Percentiles rank a stretch among this genome's conserved stretches.
Evolutionary conservation across 2,113 vertebrate species (phyloP).

Genomic region (Mesocricetus auratus): DNA sequence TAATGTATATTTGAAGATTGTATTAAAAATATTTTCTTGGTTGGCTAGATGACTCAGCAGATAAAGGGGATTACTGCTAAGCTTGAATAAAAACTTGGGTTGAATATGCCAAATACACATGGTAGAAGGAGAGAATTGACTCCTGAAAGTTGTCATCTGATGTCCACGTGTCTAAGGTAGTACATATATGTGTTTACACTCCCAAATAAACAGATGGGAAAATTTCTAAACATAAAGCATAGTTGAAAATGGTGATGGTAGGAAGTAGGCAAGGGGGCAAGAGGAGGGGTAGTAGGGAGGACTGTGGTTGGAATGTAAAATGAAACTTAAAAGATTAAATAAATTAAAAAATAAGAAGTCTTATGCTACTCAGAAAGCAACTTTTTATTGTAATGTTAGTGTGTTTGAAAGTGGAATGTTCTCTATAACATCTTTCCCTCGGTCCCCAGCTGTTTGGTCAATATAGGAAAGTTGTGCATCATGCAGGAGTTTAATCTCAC

Average conservation of each 20-base stretch:
- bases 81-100: not conserved
- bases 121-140: not conserved
- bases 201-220: not conserved
- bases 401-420: not conserved
- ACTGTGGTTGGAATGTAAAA: too few species aligned
- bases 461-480: not conserved
- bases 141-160: not conserved
- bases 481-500: too few species aligned
- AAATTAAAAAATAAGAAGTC: not conserved
- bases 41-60: not conserved
- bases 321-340: too few species aligned
- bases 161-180: not conserved
- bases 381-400: too few species aligned
- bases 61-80: not conserved
- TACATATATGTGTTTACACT: not conserved
- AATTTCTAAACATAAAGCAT: too few species aligned
- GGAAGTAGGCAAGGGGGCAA: too few species aligned
- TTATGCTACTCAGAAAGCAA: too few species aligned
- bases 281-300: too few species aligned
- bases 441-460: not conserved
- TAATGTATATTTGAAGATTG: not conserved
- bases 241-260: not conserved
- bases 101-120: not conserved
- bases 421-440: not conserved
- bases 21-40: conserved; percentile 13